Percentiles rank a stretch among this genome's conserved stretches.
These are phyloP conservation scores for Agrilus biguttatus DNA, from an alignment of 2,888 invertebrate species.

Conservation along the genomic window DNA sequence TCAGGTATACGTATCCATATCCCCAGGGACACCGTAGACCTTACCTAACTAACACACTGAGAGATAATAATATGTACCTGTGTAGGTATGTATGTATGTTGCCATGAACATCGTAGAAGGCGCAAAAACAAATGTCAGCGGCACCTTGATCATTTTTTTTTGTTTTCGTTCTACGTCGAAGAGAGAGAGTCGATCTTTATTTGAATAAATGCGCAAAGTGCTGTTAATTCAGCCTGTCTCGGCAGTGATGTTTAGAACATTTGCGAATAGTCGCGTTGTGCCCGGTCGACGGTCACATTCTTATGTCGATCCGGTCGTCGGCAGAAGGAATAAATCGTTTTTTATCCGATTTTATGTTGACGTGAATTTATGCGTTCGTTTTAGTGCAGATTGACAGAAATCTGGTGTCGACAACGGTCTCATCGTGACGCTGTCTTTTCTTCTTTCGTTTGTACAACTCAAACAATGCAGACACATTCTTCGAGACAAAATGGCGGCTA, in stretches of 20 bases:
- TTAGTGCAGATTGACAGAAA: slow-evolving; percentile 27
- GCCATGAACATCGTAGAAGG: slow-evolving; percentile 19
- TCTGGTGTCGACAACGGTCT: slow-evolving; percentile 17
- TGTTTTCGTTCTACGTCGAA: slow-evolving; percentile 15
- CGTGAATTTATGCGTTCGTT: slow-evolving; percentile 26
- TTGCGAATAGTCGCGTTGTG: slow-evolving; percentile 3
- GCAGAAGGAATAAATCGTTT: slow-evolving; percentile 28
- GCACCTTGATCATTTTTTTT: slow-evolving; percentile 16
- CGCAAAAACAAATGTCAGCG: slow-evolving; percentile 27
- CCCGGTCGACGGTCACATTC: slow-evolving; percentile 14
- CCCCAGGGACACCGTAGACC: no score
- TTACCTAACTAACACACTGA: no score
- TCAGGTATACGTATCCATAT: no score
- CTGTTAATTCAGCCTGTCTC: slow-evolving; percentile 19
- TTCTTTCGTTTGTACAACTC: slow-evolving; percentile 21
- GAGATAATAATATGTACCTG: no score
- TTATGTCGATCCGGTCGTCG: slow-evolving; percentile 10
- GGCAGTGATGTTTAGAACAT: slow-evolving; percentile 15
- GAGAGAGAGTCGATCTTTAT: slow-evolving; percentile 11
- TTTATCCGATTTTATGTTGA: slow-evolving; percentile 27
- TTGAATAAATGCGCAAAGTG: slow-evolving; percentile 24
- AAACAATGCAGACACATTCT: slow-evolving; percentile 22
- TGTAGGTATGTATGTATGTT: no score
- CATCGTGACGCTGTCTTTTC: slow-evolving; percentile 17
- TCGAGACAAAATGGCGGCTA: slow-evolving; percentile 25